A percentile compares a stretch with the other conserved stretches of the same genome.
phyloP scores from a whole-genome alignment of 2,113 vertebrate genomes.

The Octodon degus region DNA sequence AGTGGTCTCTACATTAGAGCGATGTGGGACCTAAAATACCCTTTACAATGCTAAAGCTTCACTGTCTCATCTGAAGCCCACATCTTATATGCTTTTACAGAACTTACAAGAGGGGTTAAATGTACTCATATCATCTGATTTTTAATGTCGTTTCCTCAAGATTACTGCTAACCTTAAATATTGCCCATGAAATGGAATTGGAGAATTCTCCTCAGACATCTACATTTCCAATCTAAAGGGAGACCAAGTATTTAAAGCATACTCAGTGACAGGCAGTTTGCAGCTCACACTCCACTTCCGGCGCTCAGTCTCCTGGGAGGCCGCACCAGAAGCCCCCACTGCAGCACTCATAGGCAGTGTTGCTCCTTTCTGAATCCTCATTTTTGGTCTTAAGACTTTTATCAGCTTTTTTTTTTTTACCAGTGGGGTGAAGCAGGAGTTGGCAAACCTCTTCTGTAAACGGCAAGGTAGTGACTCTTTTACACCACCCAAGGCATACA shows the following conservation, averaged over 20 bases:
- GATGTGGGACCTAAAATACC: not conserved
- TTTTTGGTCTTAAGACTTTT: not conserved
- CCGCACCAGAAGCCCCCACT: not conserved
- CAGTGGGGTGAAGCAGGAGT: not conserved
- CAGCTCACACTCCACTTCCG: not conserved
- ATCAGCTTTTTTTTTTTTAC: not conserved
- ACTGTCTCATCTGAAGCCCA: not conserved
- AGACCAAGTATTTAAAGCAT: slow-evolving; percentile 4
- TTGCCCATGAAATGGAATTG: slow-evolving; percentile 41
- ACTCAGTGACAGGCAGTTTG: not conserved
- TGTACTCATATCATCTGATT: slow-evolving; percentile 19
- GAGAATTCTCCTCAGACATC: slow-evolving; percentile 19
- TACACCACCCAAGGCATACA: not conserved
- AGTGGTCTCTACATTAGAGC: not conserved
- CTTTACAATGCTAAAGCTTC: not conserved
- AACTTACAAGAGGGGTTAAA: slow-evolving; percentile 29
- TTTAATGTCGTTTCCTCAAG: slow-evolving; percentile 35
- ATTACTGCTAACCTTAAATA: slow-evolving; percentile 42
- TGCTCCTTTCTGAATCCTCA: not conserved
- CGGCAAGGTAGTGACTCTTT: not conserved
- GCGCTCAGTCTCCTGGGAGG: not conserved
- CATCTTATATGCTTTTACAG: not conserved
- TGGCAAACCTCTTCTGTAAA: slow-evolving; percentile 10
- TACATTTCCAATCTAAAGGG: slow-evolving; percentile 11
- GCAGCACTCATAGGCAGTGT: not conserved